Base-by-base conservation (phyloP, 2,113 vertebrate species). In the Pseudolaguvia tuberculata region DNA sequence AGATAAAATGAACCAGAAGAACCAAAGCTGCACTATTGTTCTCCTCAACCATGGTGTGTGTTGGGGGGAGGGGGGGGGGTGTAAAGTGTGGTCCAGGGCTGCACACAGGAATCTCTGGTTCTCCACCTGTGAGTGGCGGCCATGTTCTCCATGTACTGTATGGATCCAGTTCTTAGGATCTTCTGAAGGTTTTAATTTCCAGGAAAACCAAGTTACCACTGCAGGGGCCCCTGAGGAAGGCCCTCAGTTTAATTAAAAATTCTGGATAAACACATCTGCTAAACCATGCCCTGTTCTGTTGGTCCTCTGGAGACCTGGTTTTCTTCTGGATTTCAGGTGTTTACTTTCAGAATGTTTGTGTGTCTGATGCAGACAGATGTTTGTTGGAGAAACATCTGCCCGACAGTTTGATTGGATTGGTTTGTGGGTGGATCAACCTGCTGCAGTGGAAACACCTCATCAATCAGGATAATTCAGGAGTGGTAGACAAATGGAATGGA, bases 81-180 rank as follows among this genome's bases (percentile, higher is more conserved):
- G 79, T 79, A 68, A 65, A 25, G 47, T 78, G 67, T 59, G 81
- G 71, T 75, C 66, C 68, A 20, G 63, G 61, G n/a, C n/a, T n/a
- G n/a, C 62, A 47, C 31, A 12, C 35, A 75, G 35, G 61, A 73
- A 58, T 53, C 27, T 56, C 15, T 14, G 55, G 29, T 18, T 51
- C 21, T 48, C 52, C 27, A 47, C 4, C n/a, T 59, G 63, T 14
- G 23, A 39, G 52, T 69, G 27, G 55, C 25, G 52, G 35, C 35
- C 21, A 68, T n/a, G 23, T 75, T 55, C 27, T 68, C 3, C 25
- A 5, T 50, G 50, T 45, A n/a, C n/a, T 27, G 27, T 21, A 35
- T 42, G 55, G 68, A 35, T 23, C 45, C 27, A 29, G 47, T 35
- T 29, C 62, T 7, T n/a, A n/a, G n/a, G n/a, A n/a, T n/a, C n/a